These are phyloP conservation scores for Cetonia aurata DNA, from an alignment of 2,888 invertebrate genomes.

Conservation along the genomic window DNA sequence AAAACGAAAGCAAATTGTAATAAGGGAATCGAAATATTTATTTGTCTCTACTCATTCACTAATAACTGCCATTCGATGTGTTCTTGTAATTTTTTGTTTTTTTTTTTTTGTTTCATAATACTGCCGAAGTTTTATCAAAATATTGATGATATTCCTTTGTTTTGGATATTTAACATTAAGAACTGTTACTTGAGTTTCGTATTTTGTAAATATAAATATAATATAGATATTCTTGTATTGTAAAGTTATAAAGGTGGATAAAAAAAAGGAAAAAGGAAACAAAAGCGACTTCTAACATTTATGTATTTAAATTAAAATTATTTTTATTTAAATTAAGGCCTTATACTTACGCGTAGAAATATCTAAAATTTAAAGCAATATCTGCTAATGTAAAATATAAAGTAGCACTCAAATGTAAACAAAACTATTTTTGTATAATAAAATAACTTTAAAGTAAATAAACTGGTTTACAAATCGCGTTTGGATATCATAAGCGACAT, in stretches of 20 bases:
- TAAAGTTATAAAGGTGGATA: constrained; percentile 19
- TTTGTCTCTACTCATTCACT: constrained; percentile 41
- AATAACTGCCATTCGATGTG: constrained; percentile 47
- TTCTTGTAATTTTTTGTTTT: constrained; percentile 21
- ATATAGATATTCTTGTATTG: constrained; percentile 7
- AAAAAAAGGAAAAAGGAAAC: too few relatives aligned
- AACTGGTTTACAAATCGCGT: constrained; percentile 10
- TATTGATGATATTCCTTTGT: too few relatives aligned
- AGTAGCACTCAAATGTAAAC: neutral
- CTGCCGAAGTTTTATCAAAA: too few relatives aligned
- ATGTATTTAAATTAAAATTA: constrained; percentile 16
- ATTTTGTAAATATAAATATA: constrained; percentile 30
- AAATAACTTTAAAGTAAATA: neutral
- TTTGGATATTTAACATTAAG: too few relatives aligned
- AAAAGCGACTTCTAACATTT: too few relatives aligned
- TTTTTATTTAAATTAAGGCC: constrained; percentile 22
- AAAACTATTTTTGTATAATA: constrained; percentile 26
- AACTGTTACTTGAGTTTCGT: constrained; percentile 9
- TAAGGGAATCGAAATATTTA: constrained; percentile 42
- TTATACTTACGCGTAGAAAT: constrained; percentile 26
- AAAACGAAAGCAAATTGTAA: neutral
- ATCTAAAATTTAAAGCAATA: too few relatives aligned
- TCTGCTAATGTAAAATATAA: too few relatives aligned
- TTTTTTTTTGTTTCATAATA: too few relatives aligned
- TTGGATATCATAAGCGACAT: neutral